A percentile compares a stretch with the other conserved stretches of the same genome.
Conservation (phyloP, 2,113 vertebrate genomes). For the Nymphicus hollandicus region DNA sequence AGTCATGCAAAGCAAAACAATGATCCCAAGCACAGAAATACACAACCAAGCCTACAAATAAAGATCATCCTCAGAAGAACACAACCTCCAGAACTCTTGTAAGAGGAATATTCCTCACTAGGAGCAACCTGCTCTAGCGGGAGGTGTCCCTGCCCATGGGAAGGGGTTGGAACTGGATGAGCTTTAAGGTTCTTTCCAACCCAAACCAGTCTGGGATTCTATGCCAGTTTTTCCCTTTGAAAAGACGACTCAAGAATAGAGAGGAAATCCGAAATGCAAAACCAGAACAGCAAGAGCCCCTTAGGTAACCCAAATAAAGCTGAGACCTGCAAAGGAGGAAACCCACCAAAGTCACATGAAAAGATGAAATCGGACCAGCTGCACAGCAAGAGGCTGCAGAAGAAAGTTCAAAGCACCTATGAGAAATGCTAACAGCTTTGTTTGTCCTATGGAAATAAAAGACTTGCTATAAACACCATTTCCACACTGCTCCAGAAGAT, state of each 20-base stretch:
- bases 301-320: background rate
- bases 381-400: background rate
- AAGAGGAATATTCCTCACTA: background rate
- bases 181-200: background rate
- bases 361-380: background rate
- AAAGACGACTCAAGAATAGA: background rate
- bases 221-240: background rate
- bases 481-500: background rate
- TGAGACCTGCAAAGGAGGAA: background rate
- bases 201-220: background rate
- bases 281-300: background rate
- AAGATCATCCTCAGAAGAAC: background rate
- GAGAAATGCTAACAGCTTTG: background rate
- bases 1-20: background rate
- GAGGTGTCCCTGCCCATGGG: background rate
- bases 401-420: background rate
- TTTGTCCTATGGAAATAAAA: background rate
- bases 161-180: background rate
- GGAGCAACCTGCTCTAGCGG: background rate
- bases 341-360: background rate
- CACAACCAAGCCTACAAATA: background rate
- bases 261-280: background rate
- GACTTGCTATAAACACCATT: accelerated
- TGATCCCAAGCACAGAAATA: background rate
- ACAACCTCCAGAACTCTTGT: background rate